Base-by-base conservation (phyloP, 1,140 invertebrate genomes). In the Elymnias hypermnestra region DNA sequence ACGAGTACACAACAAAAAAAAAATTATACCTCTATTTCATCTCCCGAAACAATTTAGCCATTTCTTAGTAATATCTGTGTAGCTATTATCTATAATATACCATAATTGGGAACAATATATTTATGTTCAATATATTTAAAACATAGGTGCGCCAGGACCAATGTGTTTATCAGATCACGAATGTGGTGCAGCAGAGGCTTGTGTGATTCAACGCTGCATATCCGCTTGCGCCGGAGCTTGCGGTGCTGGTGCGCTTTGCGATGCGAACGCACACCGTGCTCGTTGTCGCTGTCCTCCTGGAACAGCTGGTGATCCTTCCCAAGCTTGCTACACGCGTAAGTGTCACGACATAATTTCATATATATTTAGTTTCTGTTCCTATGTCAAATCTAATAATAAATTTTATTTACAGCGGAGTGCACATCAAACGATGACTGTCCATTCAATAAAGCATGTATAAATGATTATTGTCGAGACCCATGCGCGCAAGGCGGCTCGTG, bases 221-320 rank as follows among this genome's bases (percentile, higher is more conserved):
- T 90, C 95, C 74, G 93, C 94, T 2, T 97, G 95, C 65, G 88
- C 92, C 1, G 88, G 90, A 21, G 93, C 93, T 0, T 97, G 95
- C 70, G 94, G 94, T 21, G 79, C 88, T 5, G 91, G 92, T 54
- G 94, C 95, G 0, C 89, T 94, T 39, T 97, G 95, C 63, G 82
- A 90, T 8, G 91, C 93, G 0, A 83, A 87, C 12, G 87, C 90
- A 53, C 94, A 95, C 67, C 90, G 93, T 59, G 93, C 94, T 2
- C 90, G 90, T 5, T 97, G 95, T 67, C 89, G 89, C 52, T 97
- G 95, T 81, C 93, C 93, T 14, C 89, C 91, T 29, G 94, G 94
- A 26, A 95, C 92, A 82, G 94, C 93, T 37, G 96, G 96, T 55
- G 93, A 97, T 83, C 95, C 96, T 19, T 91, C 95, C 81, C 72